A percentile compares a stretch with the other conserved stretches of the same genome.
These are phyloP conservation scores for Trinorchestia longiramus DNA, from an alignment of 1,140 invertebrate genomes.

Conservation along the genomic window DNA sequence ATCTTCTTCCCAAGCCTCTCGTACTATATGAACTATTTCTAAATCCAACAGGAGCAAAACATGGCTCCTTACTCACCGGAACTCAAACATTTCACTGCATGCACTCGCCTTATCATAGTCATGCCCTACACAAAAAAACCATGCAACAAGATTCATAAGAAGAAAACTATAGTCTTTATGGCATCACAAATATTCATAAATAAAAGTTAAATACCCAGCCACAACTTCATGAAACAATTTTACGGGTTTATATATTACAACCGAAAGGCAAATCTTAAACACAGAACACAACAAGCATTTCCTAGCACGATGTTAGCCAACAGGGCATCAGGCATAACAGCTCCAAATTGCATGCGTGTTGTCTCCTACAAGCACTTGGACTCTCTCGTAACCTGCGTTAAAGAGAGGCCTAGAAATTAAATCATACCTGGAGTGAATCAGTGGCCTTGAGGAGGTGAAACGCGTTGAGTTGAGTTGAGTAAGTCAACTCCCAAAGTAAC, in stretches of 20 bases:
- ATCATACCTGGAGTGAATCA: neutral
- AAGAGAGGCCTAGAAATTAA: neutral
- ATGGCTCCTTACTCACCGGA: neutral
- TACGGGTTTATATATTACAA: neutral
- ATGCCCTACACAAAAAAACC: neutral
- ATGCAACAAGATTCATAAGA: neutral
- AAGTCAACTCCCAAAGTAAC: neutral
- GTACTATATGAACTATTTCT: neutral
- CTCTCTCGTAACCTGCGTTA: neutral
- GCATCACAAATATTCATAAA: neutral
- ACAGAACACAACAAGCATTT: neutral
- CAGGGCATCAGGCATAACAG: neutral
- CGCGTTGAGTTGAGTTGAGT: neutral
- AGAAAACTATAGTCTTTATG: neutral
- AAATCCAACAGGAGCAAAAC: neutral
- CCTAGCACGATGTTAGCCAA: neutral
- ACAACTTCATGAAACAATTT: neutral
- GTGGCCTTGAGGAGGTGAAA: neutral
- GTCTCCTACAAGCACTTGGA: neutral
- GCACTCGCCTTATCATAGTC: neutral
- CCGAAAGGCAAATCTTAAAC: neutral
- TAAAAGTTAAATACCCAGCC: neutral
- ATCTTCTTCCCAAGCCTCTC: neutral
- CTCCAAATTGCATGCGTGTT: neutral
- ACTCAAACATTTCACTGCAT: neutral